Evolutionary conservation across 2,113 vertebrate genomes (phyloP), one percentile per base, ranked within the genome.

Genomic region (Camarhynchus parvulus): DNA sequence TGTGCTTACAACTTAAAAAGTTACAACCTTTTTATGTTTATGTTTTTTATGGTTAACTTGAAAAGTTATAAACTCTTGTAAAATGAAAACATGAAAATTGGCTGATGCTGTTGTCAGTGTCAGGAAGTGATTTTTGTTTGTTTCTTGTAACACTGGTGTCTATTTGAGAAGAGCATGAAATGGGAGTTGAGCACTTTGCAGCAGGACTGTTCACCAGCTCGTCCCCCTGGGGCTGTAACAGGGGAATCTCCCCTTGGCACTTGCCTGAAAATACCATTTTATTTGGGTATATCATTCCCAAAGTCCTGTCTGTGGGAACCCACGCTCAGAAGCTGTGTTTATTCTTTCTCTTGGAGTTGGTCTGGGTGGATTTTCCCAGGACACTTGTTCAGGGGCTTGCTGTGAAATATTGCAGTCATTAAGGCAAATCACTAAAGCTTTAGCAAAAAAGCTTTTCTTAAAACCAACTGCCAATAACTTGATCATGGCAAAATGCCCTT

Each of bases 371-470:
- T 92, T 92, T 92, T 74, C 90, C 96, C 95, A 78, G 73, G 90
- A 58, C 62, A 53, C 50, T 80, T 94, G 72, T 84, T 87, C 86
- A 55, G 35, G 61, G 41, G 2, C 41, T 94, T 89, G 68, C 86
- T 84, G 73, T 97, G 94, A 95, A 91, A 61, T 83, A 81, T 31
- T 92, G 73, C 89, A 81, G 76, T 75, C 80, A 59, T 94, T 92
- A 96, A 92, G 56, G 86, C 76, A 90, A 97, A 92, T 88, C 5
- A 9, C 75, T 92, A 73, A 66, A 83, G 74, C 75, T 80, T 94
- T 69, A 90, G 85, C 33, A 66, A 77, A 78, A 88, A 84, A 83
- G 14, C 53, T 88, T 86, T 75, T 49, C 89, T 80, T 76, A 95
- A 96, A 88, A 46, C 58, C 24, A 63, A 41, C 94, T 90, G 77